These are phyloP conservation scores for Ischnus inquisitorius DNA, from an alignment of 2,888 invertebrate species.

Conservation along the genomic window DNA sequence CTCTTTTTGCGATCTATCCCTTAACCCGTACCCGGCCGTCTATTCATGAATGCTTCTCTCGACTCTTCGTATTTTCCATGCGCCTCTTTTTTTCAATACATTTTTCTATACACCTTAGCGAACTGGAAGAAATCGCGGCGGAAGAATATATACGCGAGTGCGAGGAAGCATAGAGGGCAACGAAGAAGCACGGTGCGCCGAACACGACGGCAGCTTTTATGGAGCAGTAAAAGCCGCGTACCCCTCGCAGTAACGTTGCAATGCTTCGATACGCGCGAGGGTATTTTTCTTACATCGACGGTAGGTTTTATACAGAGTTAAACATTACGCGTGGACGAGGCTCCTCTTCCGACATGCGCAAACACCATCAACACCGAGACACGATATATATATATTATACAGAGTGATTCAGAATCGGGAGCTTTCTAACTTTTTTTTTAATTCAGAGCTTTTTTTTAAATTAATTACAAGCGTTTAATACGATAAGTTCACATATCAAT, in stretches of 20 bases:
- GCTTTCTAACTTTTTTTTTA: not conserved
- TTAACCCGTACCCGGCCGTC: slow-evolving; percentile 10
- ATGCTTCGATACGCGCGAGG: slow-evolving; percentile 46
- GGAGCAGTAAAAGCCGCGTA: slow-evolving; percentile 50
- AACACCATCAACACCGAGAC: not conserved
- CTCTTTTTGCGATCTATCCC: slow-evolving; percentile 31
- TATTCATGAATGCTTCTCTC: slow-evolving; percentile 41
- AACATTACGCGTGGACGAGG: slow-evolving; percentile 13
- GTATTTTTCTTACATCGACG: slow-evolving; percentile 51
- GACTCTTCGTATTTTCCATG: slow-evolving; percentile 16
- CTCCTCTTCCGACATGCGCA: not conserved
- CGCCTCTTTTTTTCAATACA: not conserved
- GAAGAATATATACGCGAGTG: slow-evolving; percentile 33
- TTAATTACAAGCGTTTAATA: too few relatives aligned
- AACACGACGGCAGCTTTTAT: slow-evolving; percentile 55
- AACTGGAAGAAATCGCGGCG: slow-evolving; percentile 28
- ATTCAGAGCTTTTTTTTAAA: too few relatives aligned
- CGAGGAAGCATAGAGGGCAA: not conserved
- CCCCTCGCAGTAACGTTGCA: slow-evolving; percentile 26
- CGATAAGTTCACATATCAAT: too few relatives aligned
- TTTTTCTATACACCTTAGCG: slow-evolving; percentile 15
- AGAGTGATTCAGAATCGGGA: not conserved
- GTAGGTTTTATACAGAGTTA: slow-evolving; percentile 7
- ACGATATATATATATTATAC: not conserved
- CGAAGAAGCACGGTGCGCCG: slow-evolving; percentile 17